Base-by-base conservation (phyloP, 2,113 vertebrate species). In the Carassius carassius region DNA sequence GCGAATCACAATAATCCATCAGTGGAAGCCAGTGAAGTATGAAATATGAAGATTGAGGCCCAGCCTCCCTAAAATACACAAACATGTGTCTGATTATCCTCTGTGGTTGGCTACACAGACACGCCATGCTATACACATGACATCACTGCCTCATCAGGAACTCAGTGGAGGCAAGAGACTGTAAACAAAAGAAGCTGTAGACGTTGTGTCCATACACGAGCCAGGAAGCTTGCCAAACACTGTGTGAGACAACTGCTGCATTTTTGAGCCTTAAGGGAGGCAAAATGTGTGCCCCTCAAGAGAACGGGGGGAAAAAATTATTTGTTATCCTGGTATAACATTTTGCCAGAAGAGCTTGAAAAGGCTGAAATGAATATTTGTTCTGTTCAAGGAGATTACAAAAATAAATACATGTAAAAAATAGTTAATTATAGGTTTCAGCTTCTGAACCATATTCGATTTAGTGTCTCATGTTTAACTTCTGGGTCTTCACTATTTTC, bases 11-110 rank as follows among this genome's bases (percentile, higher is more conserved):
- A 88, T 85, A 78, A 83, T 78, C 74, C 3, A 37, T 77, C 87
- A 88, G 88, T 90, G 75, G 88, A 86, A 91, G 77, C 60, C 90
- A 92, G 86, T 67, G 82, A 93, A 90, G 88, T 92, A 86, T 92
- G 92, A 91, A 92, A 92, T 89, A 81, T 65, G 85, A 86, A 58
- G 41, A 77, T 79, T 79, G 84, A 47, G 86, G 82, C 88, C 81
- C 70, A 37, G 84, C 86, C 67, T 32, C 35, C 69, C 84, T 65
- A 85, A 90, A 93, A 84, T 92, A 88, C 60, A 92, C 90, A 92
- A 92, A 91, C 91, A 92, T 54, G 83, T 83, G 75, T 89, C 87
- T 93, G 90, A 92, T 91, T 92, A 90, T 87, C 76, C 88, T 90
- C 87, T 37, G 86, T 16, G 86, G 90, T 82, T 62, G 72, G 74